phyloP scores from a whole-genome alignment of 1,140 invertebrate genomes.

The Pteromalus puparum region DNA sequence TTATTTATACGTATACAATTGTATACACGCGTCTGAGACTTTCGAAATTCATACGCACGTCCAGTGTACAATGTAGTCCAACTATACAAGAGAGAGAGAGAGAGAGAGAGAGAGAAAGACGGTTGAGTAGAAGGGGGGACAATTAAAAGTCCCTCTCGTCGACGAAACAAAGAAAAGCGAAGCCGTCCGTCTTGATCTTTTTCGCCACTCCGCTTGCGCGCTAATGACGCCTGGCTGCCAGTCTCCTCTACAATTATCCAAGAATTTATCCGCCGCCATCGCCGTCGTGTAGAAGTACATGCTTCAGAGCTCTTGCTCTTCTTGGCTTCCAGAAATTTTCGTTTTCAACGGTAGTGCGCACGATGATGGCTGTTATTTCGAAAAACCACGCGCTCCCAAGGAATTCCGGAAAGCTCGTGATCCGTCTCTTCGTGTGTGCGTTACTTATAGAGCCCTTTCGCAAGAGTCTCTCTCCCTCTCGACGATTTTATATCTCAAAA shows the following conservation, averaged over 20 bases:
- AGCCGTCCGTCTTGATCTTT: conserved; percentile 25
- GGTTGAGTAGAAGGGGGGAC: background rate
- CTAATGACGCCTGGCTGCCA: conserved; percentile 39
- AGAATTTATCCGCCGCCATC: conserved; percentile 10
- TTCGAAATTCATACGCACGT: too few species aligned
- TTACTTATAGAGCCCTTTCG: too few species aligned
- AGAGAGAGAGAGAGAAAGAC: background rate
- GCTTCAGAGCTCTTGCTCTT: background rate
- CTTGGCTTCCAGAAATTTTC: background rate
- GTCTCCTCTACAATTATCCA: conserved; percentile 29
- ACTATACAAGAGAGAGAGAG: background rate
- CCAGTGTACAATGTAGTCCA: too few species aligned
- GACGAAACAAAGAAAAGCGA: conserved; percentile 21
- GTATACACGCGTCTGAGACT: too few species aligned
- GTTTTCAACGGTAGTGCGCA: background rate
- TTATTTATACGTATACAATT: too few species aligned
- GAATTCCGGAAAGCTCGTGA: too few species aligned
- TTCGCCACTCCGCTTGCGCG: conserved; percentile 33
- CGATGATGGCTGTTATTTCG: too few species aligned
- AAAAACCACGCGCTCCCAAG: too few species aligned
- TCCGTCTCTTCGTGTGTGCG: too few species aligned
- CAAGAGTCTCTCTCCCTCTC: too few species aligned
- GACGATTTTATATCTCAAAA: too few species aligned
- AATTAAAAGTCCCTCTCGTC: conserved; percentile 31
- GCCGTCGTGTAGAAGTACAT: background rate